Evolutionary conservation across 2,888 invertebrate species (phyloP), one percentile per base, ranked within the genome.

Genomic region (Hypomecis punctinalis): DNA sequence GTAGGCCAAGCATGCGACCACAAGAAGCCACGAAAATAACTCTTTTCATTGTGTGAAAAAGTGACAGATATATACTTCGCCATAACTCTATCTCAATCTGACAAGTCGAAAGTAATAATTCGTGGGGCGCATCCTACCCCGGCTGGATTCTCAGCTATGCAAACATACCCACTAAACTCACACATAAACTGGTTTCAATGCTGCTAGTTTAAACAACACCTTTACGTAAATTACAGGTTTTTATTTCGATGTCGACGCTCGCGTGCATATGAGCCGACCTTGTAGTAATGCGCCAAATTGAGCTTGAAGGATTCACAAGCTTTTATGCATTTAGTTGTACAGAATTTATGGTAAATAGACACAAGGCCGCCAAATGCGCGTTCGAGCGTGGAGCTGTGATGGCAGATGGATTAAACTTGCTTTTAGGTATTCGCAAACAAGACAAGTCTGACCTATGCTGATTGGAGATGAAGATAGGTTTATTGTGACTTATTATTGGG

Each of bases 251-350:
- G 79, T 78, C 71, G 76, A 71, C 76, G 76, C 74, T 81, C 73
- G 85, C 84, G 82, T 85, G 85, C 73, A 78, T 80, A 80, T 80
- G 77, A 83, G 72, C 70, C 86, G 89, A 79, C 90, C 90, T 91
- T 90, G 89, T 69, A 63, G 67, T 86, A 86, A 90, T 76, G 76
- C 77, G 81, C 68, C 80, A 85, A 88, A 90, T 89, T 82, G 81
- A 79, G 89, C 88, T 86, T 89, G 89, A 88, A 88, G 84, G 83
- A 80, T 79, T 77, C 75, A 72, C 67, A 75, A 75, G 69, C 73
- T 75, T 76, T 65, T 74, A 61, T 61, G 66, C 63, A 67, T 70
- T 61, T 67, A 61, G 60, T 64, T 63, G 73, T 78, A 52, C 11
- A 40, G 40, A 40, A 40, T 61, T 61, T 73, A 66, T 73, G 73